Conservation (phyloP, 1,140 invertebrate species). For the Heliothis subflexa region DNA sequence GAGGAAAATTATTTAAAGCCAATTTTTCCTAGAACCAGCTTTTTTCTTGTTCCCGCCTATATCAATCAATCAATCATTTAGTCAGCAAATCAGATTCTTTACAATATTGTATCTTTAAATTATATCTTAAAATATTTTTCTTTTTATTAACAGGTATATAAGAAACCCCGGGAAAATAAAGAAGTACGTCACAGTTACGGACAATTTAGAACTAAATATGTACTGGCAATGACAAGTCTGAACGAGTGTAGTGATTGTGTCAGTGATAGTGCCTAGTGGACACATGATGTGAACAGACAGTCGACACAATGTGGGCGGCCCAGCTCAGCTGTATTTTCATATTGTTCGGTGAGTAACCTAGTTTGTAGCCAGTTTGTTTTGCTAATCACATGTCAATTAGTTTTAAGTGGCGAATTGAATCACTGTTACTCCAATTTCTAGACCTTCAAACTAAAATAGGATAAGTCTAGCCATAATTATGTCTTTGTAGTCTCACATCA, state of each 20-base stretch:
- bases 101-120: no score
- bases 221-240: slow-evolving; percentile 17
- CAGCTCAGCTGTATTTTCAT: slow-evolving; percentile 80
- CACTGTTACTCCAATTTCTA: no score
- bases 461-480: no score
- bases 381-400: background rate
- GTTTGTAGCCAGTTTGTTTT: background rate
- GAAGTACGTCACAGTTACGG: background rate
- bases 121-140: background rate
- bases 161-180: background rate
- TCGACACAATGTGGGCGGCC: slow-evolving; percentile 76
- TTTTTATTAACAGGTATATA: background rate
- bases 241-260: slow-evolving; percentile 45
- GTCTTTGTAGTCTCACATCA: no score
- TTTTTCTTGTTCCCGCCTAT: no score
- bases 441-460: no score
- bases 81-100: no score
- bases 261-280: slow-evolving; percentile 58
- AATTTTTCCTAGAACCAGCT: no score
- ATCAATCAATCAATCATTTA: no score
- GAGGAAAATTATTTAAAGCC: no score
- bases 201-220: background rate
- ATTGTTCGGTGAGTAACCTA: slow-evolving; percentile 77
- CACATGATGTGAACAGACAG: slow-evolving; percentile 74
- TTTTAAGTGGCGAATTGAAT: no score